These are phyloP conservation scores for Paradoxurus hermaphroditus DNA, from an alignment of 2,113 vertebrate species.

Conservation along the genomic window DNA sequence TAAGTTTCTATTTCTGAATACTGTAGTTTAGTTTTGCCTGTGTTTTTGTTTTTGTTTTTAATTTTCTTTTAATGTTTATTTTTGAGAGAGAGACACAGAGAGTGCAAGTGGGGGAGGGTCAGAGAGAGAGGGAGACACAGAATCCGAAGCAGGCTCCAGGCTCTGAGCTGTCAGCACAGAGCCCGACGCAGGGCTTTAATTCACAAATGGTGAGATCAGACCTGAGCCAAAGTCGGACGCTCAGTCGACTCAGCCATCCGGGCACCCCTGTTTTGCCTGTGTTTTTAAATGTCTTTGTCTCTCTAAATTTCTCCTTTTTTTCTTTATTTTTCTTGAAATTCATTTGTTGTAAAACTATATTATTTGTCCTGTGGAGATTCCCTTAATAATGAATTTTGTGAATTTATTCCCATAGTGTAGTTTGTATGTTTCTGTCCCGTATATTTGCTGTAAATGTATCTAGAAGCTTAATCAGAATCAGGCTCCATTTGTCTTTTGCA, in stretches of 20 bases:
- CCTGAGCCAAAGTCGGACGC: too few relatives aligned
- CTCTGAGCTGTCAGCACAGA: too few relatives aligned
- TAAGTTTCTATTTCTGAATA: neutral
- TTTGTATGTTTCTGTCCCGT: neutral
- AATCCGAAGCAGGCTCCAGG: too few relatives aligned
- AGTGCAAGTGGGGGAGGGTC: too few relatives aligned
- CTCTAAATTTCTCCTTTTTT: neutral
- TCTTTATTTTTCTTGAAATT: neutral
- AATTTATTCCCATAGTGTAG: neutral
- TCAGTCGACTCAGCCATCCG: too few relatives aligned
- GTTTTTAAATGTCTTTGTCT: neutral
- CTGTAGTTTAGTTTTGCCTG: neutral
- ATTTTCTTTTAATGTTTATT: too few relatives aligned
- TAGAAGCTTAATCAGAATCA: neutral
- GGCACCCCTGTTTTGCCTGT: neutral
- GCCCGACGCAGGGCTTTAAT: too few relatives aligned
- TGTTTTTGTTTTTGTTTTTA: too few relatives aligned
- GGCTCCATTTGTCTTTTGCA: neutral
- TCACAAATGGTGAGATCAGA: too few relatives aligned
- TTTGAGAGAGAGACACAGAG: too few relatives aligned
- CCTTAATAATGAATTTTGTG: neutral
- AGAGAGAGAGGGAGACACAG: too few relatives aligned
- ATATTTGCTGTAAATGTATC: neutral
- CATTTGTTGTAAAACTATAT: neutral
- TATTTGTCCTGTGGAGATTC: neutral